Percentiles rank a stretch among this genome's conserved stretches.
phyloP scores from a whole-genome alignment of 2,888 invertebrate genomes.

The Metellina segmentata region DNA sequence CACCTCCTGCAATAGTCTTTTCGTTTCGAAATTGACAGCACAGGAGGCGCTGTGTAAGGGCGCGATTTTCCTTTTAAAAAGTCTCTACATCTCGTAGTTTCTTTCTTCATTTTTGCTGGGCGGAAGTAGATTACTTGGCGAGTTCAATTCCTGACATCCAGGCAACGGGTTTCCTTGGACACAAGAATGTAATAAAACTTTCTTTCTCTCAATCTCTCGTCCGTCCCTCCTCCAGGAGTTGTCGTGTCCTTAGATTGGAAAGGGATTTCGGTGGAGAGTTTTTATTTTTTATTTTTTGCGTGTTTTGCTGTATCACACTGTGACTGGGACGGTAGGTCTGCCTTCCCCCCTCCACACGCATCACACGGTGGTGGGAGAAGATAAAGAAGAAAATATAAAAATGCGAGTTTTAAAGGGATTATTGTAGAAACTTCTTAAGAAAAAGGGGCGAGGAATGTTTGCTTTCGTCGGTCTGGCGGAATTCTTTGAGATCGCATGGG shows the following conservation, averaged over 20 bases:
- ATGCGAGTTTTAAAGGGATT: conserved; percentile 31
- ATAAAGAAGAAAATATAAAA: neutral
- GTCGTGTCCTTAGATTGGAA: conserved; percentile 48
- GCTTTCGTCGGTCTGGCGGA: neutral
- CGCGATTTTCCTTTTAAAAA: conserved; percentile 49
- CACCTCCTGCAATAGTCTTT: conserved; percentile 47
- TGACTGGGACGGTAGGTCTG: neutral
- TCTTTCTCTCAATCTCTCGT: neutral
- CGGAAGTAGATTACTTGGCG: conserved; percentile 54
- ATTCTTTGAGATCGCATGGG: too few species aligned
- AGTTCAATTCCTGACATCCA: conserved; percentile 56
- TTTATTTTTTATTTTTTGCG: conserved; percentile 41
- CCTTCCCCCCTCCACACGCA: neutral
- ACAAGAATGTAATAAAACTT: conserved; percentile 57
- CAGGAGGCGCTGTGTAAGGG: neutral
- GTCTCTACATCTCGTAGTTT: neutral
- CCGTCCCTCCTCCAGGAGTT: neutral
- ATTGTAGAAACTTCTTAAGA: neutral
- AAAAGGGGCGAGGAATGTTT: neutral
- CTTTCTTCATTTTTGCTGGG: conserved; percentile 40
- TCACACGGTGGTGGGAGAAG: too few species aligned
- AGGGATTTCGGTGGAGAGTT: conserved; percentile 29
- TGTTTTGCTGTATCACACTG: neutral
- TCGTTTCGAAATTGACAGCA: conserved; percentile 31
- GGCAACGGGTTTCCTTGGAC: neutral